A percentile compares a stretch with the other conserved stretches of the same genome.
Evolutionary conservation across 2,888 invertebrate genomes (phyloP).

Genomic region (Ryuthela nishihirai): DNA sequence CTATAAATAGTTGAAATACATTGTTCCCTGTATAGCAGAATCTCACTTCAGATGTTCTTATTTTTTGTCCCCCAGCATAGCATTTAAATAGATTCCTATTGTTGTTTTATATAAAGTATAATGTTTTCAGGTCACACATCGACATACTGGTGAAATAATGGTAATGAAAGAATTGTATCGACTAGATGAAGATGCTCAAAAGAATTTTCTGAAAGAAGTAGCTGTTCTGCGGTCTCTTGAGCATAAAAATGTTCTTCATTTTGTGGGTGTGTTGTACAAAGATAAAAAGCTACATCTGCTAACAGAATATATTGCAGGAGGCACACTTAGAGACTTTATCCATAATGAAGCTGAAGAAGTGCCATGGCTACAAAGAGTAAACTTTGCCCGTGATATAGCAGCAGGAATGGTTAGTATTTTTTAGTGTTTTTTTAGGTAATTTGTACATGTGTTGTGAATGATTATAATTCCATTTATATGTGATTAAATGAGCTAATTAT

Average conservation of each 20-base stretch:
- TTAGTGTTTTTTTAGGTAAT: background rate
- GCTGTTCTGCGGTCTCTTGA: conserved; percentile 83
- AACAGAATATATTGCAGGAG: conserved; percentile 89
- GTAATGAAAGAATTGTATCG: conserved; percentile 89
- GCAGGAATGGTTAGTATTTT: conserved; percentile 69
- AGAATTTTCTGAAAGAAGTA: conserved; percentile 91
- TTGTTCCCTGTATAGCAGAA: too few relatives aligned
- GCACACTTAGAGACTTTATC: conserved; percentile 80
- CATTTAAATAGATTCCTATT: too few relatives aligned
- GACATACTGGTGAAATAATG: conserved; percentile 88
- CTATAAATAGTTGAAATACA: too few relatives aligned
- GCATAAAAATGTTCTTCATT: conserved; percentile 84
- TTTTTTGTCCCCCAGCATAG: too few relatives aligned
- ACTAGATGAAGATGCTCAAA: conserved; percentile 90
- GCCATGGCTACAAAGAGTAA: conserved; percentile 74
- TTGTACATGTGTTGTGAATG: background rate
- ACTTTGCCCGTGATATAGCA: conserved; percentile 85
- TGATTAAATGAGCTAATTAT: background rate
- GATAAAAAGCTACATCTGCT: conserved; percentile 86
- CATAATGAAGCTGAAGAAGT: conserved; percentile 67
- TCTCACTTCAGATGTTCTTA: too few relatives aligned
- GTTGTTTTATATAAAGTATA: background rate
- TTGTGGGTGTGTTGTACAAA: conserved; percentile 89
- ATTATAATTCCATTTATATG: background rate
- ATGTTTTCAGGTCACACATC: conserved; percentile 72